These are phyloP conservation scores for Cantharis rustica DNA, from an alignment of 2,888 invertebrate genomes.

Conservation along the genomic window DNA sequence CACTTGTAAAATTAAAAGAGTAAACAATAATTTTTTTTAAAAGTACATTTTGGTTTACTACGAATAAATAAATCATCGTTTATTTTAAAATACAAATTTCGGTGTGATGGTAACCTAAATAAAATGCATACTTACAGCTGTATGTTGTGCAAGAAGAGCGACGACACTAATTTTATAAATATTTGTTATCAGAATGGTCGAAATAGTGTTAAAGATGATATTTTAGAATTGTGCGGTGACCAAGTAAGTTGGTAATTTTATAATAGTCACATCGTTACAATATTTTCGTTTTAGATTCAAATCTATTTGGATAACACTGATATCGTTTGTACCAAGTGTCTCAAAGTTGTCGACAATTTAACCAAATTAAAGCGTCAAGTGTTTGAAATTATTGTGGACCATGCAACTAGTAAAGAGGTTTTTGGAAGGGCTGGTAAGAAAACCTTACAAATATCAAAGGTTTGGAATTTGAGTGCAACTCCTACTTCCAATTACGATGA, in stretches of 20 bases:
- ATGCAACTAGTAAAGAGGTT: constrained; percentile 1
- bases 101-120: not conserved
- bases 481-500: not conserved
- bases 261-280: not conserved
- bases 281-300: constrained; percentile 24
- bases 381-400: constrained; percentile 15
- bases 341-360: constrained; percentile 22
- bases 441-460: not conserved
- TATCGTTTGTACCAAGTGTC: constrained; percentile 26
- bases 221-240: constrained; percentile 29
- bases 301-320: constrained; percentile 22
- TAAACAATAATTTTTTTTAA: not conserved
- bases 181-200: constrained; percentile 25
- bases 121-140: constrained; percentile 28
- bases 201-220: constrained; percentile 28
- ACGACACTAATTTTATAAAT: constrained; percentile 21
- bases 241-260: constrained; percentile 22
- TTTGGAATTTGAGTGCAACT: constrained; percentile 7
- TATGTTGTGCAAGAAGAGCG: constrained; percentile 28
- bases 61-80: not conserved
- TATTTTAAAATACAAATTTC: not conserved
- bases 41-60: not conserved
- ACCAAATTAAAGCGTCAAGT: constrained; percentile 26
- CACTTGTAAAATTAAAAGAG: not conserved
- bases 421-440: constrained; percentile 3